Base-by-base conservation (phyloP, 2,797 vertebrate genomes). In the Ceyx erithaca region DNA sequence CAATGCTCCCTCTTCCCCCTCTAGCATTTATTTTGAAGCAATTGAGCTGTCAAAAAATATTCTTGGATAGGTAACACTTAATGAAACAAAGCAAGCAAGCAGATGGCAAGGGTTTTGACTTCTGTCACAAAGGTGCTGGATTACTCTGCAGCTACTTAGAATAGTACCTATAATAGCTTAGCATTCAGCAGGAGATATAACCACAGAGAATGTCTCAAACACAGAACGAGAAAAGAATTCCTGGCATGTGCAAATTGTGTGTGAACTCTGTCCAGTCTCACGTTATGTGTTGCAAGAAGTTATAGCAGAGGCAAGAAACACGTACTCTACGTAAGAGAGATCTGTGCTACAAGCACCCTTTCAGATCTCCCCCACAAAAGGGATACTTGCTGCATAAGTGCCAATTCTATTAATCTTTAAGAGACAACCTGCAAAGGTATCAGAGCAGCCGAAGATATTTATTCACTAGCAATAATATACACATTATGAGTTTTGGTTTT, bases 181-280 rank as follows among this genome's bases (percentile, higher is more conserved):
- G 26, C 26, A 35, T 45, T 91, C 64, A 72, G 58, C 43, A 48
- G 73, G 51, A 81, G 90, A 43, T 55, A 11, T 12, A 64, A 49
- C 23, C 33, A 51, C 43, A 78, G 35, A 94, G 94, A 93, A 80
- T 20, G 4, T 71, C 33, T 87, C 79, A 78, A 81, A 68, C 17
- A 62, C 25, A 45, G 66, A 66, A 68, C 4, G 22, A 72, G 92
- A 72, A 95, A 86, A 89, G 37, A 90, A 95, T 69, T 55, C 59
- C 66, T 89, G 80, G 76, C 51, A 83, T 66, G 77, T 52, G 67
- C 69, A 92, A 90, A 69, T 95, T 78, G 76, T 71, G 68, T 41
- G 48, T 94, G 85, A 93, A 84, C 79, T 94, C 85, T 94, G 88
- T 87, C 63, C 85, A 72, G 41, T 30, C 70, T 26, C 58, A 40